A percentile compares a stretch with the other conserved stretches of the same genome.
Evolutionary conservation across 2,797 vertebrate genomes (phyloP).

Genomic region (Merluccius polli): DNA sequence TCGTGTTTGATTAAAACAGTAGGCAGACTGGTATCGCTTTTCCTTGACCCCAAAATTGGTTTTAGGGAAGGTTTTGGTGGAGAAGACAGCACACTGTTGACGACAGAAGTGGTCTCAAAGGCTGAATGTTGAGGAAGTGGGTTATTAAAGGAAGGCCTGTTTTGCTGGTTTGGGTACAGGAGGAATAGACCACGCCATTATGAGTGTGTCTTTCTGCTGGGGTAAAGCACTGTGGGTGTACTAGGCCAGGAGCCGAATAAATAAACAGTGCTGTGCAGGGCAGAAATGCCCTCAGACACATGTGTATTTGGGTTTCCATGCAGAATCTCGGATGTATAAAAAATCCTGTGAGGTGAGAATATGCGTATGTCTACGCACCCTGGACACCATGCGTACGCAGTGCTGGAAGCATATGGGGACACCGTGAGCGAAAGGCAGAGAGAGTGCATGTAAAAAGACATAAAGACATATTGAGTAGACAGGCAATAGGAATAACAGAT

Average conservation of each 20-base stretch:
- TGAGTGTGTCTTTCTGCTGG: neutral
- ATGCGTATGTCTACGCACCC: too few species aligned
- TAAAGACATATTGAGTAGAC: too few species aligned
- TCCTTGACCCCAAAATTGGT: neutral
- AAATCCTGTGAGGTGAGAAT: too few species aligned
- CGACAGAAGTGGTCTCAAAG: neutral
- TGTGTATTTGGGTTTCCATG: too few species aligned
- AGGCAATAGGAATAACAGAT: too few species aligned
- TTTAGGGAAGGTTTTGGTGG: neutral
- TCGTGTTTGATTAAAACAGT: conserved; percentile 49
- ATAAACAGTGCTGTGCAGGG: too few species aligned
- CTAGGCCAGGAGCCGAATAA: neutral
- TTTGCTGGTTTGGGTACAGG: neutral
- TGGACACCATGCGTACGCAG: too few species aligned
- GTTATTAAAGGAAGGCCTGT: neutral
- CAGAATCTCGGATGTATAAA: too few species aligned
- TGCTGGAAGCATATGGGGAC: too few species aligned
- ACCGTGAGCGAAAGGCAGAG: too few species aligned
- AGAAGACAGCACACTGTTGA: neutral
- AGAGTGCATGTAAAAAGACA: too few species aligned
- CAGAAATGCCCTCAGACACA: too few species aligned
- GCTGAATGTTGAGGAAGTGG: neutral
- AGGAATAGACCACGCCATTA: neutral
- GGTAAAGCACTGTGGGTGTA: neutral
- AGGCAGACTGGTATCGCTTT: conserved; percentile 25